These are phyloP conservation scores for Drosophila guanche DNA, from an alignment of 1,140 invertebrate species.

Conservation along the genomic window DNA sequence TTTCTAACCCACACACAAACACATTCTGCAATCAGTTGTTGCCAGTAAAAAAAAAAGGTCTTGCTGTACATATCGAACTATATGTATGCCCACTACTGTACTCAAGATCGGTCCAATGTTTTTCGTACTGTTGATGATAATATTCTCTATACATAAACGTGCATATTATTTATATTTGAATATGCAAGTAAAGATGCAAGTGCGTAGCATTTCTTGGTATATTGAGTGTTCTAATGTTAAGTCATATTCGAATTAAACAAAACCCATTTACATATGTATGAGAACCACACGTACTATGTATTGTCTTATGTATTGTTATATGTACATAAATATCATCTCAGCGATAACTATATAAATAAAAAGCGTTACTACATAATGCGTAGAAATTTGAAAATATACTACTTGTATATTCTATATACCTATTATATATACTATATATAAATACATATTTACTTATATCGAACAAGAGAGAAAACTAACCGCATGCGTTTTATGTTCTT, in stretches of 20 bases:
- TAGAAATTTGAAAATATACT: slow-evolving; percentile 69
- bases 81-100: slow-evolving; percentile 52
- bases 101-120: slow-evolving; percentile 68
- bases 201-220: slow-evolving; percentile 75
- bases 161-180: neutral
- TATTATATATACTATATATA: slow-evolving; percentile 51
- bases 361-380: slow-evolving; percentile 70
- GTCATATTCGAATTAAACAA: slow-evolving; percentile 72
- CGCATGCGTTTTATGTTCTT: slow-evolving; percentile 83
- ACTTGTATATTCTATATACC: slow-evolving; percentile 45
- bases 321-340: slow-evolving; percentile 76
- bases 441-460: slow-evolving; percentile 78
- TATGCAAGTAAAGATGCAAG: slow-evolving; percentile 51
- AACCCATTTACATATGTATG: slow-evolving; percentile 68
- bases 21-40: slow-evolving; percentile 66
- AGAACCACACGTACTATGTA: slow-evolving; percentile 64
- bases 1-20: slow-evolving; percentile 30
- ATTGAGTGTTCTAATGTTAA: slow-evolving; percentile 75
- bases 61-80: slow-evolving; percentile 40
- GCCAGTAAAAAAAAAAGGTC: slow-evolving; percentile 37
- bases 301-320: slow-evolving; percentile 78
- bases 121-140: slow-evolving; percentile 62
- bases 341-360: slow-evolving; percentile 56
- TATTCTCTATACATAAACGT: slow-evolving; percentile 11
- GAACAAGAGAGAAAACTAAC: slow-evolving; percentile 80